These are phyloP conservation scores for Orius laevigatus DNA, from an alignment of 1,140 invertebrate genomes.

Conservation along the genomic window DNA sequence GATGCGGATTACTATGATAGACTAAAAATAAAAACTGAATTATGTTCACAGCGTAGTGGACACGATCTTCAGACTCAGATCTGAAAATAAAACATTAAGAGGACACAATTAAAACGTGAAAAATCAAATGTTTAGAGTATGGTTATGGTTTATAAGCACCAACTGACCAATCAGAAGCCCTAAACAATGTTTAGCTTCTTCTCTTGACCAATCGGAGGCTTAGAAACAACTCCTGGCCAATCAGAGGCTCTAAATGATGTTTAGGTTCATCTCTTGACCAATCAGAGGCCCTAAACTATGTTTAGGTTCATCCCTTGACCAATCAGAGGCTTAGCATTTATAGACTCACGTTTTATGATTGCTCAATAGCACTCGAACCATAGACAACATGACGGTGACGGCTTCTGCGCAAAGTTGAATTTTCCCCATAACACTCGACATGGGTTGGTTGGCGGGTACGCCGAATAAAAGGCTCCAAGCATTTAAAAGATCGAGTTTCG, in stretches of 20 bases:
- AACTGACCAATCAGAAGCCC: no score
- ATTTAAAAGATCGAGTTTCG: slow-evolving; percentile 61
- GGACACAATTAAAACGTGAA: no score
- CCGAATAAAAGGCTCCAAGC: slow-evolving; percentile 93
- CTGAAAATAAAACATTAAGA: slow-evolving; percentile 2
- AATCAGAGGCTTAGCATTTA: no score
- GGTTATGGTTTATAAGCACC: no score
- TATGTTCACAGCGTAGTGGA: slow-evolving; percentile 74
- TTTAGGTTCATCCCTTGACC: no score
- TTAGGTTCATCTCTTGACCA: no score
- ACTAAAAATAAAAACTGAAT: slow-evolving; percentile 85
- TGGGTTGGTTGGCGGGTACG: slow-evolving; percentile 43
- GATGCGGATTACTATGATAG: slow-evolving; percentile 90
- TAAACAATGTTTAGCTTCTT: no score
- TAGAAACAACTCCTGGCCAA: no score
- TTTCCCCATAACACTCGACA: slow-evolving; percentile 57
- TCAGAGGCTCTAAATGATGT: no score
- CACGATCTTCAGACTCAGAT: slow-evolving; percentile 5
- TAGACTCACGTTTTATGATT: slow-evolving; percentile 34
- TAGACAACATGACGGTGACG: slow-evolving; percentile 67
- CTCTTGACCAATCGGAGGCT: no score
- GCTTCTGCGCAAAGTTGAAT: slow-evolving; percentile 80
- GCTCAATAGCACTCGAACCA: slow-evolving; percentile 69
- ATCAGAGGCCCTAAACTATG: no score
- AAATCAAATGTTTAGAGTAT: no score